phyloP scores from a whole-genome alignment of 2,888 invertebrate species.

The Exephanes ischioxanthus region DNA sequence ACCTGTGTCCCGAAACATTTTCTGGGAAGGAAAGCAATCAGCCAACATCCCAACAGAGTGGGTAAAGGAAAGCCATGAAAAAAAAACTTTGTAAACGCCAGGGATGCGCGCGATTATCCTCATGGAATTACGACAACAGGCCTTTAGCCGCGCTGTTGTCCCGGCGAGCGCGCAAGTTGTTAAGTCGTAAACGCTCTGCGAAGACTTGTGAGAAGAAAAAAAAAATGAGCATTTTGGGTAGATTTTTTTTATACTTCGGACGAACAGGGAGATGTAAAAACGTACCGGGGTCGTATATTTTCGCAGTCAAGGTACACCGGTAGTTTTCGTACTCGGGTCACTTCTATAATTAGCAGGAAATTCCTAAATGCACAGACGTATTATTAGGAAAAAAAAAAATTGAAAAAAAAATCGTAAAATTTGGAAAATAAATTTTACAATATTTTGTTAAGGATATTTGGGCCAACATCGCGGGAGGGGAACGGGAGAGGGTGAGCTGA shows the following conservation, averaged over 20 bases:
- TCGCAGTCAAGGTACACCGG: slow-evolving; percentile 35
- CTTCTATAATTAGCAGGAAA: slow-evolving; percentile 5
- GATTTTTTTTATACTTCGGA: slow-evolving; percentile 47
- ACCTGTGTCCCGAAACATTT: neutral
- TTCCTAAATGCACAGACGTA: neutral
- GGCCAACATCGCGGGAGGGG: too few relatives aligned
- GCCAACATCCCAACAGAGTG: slow-evolving; percentile 4
- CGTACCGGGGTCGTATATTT: slow-evolving; percentile 51
- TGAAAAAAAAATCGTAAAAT: neutral
- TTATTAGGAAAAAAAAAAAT: slow-evolving; percentile 30
- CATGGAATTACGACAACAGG: slow-evolving; percentile 56
- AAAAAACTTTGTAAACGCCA: slow-evolving; percentile 39
- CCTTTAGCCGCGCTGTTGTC: slow-evolving; percentile 1
- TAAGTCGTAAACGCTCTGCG: slow-evolving; percentile 75
- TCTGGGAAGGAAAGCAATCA: slow-evolving; percentile 14
- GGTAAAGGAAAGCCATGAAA: slow-evolving; percentile 33
- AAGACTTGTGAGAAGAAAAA: slow-evolving; percentile 45
- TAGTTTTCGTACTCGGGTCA: slow-evolving; percentile 4
- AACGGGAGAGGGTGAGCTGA: too few relatives aligned
- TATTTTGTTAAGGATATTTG: too few relatives aligned
- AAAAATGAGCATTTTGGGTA: slow-evolving; percentile 45
- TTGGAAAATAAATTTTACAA: neutral
- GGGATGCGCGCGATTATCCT: slow-evolving; percentile 52
- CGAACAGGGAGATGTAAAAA: slow-evolving; percentile 48
- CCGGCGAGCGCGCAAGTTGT: slow-evolving; percentile 67